phyloP scores from a whole-genome alignment of 2,113 vertebrate genomes.

The Crotalus helleri region DNA sequence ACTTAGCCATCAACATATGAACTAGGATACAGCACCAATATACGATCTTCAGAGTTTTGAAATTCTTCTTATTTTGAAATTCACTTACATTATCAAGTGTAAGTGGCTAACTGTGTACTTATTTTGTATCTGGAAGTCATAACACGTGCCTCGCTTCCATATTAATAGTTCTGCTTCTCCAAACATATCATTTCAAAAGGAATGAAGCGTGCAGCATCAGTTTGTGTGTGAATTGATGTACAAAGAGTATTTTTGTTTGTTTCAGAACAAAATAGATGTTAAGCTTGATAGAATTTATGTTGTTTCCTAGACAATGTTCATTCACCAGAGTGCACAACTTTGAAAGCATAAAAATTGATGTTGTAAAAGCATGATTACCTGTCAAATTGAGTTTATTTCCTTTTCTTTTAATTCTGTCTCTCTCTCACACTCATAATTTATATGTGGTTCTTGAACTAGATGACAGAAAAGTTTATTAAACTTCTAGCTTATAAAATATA shows the following conservation, averaged over 20 bases:
- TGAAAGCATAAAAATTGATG: background rate
- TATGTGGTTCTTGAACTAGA: background rate
- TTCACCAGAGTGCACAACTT: conserved; percentile 7
- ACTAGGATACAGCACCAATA: background rate
- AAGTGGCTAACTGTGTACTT: background rate
- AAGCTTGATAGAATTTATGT: conserved; percentile 23
- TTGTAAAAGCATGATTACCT: background rate
- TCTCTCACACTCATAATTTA: conserved; percentile 13
- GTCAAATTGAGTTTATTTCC: background rate
- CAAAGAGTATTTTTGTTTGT: background rate
- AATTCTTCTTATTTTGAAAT: background rate
- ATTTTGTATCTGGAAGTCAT: background rate
- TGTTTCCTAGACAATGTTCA: conserved; percentile 20
- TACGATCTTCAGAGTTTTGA: background rate
- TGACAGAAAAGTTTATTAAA: conserved; percentile 12
- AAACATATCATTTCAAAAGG: background rate
- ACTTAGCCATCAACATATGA: background rate
- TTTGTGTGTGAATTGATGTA: background rate
- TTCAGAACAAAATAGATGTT: conserved; percentile 13
- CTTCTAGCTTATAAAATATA: background rate
- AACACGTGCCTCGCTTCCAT: background rate
- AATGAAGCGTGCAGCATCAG: background rate
- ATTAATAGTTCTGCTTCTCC: background rate
- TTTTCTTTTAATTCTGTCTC: background rate
- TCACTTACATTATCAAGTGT: background rate